phyloP scores from a whole-genome alignment of 2,113 vertebrate genomes.

The Otis tarda region DNA sequence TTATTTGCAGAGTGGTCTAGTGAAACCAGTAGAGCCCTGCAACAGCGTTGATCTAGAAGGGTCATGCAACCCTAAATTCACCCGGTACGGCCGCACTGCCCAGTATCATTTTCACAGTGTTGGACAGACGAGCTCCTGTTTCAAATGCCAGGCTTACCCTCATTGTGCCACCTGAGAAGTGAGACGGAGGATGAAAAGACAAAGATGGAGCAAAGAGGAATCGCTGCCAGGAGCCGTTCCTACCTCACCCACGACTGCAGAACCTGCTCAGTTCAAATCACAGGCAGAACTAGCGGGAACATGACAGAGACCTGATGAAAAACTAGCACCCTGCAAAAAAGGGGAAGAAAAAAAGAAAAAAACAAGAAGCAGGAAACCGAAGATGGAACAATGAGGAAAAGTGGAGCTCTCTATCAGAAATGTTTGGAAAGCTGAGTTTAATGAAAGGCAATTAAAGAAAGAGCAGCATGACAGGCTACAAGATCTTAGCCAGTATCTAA shows the following conservation, averaged over 20 bases:
- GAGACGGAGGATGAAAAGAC: neutral
- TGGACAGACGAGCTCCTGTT: neutral
- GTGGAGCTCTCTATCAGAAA: neutral
- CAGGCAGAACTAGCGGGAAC: neutral
- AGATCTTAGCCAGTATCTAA: neutral
- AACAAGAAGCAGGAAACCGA: neutral
- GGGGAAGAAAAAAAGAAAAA: neutral
- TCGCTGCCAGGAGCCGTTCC: neutral
- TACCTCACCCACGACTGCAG: neutral
- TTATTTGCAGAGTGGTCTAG: neutral
- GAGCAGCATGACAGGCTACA: neutral
- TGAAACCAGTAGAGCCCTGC: neutral
- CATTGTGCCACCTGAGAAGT: neutral
- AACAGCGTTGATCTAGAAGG: neutral
- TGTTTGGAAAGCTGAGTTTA: neutral
- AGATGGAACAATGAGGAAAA: neutral
- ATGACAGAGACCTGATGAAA: neutral
- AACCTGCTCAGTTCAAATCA: neutral
- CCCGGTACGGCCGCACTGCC: neutral
- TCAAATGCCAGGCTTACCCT: neutral
- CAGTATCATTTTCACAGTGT: neutral
- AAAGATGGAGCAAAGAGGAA: neutral
- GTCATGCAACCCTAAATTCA: neutral
- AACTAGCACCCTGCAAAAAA: neutral
- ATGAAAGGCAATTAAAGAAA: neutral